Evolutionary conservation across 2,113 vertebrate species (phyloP), one percentile per base, ranked within the genome.

Genomic region (Marcusenius ussheri): DNA sequence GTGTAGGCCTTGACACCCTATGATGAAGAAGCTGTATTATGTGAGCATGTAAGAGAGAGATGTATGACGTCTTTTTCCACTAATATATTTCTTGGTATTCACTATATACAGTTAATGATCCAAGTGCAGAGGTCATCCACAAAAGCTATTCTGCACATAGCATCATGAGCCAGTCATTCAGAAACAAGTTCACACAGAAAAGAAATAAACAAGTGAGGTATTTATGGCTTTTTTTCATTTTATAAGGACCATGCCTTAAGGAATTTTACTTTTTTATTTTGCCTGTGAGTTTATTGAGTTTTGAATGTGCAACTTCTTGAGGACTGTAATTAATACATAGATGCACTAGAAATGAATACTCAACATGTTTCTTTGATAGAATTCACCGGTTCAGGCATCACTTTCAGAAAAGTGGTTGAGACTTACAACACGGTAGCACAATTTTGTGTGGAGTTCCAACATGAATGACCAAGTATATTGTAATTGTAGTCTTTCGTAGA

Each of bases 201-300:
- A 31, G 10, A 70, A 70, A 70, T 31, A 62, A 2, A 66, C 62
- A 27, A 27, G 62, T 31, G 62, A 31, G 42, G 49, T 83, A 45
- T 89, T 88, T 89, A 39, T 89, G 74, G 21, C 10, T 21, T 10
- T 53, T 47, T 80, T 88, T 80, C 31, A 35, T 88, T 87, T 88
- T 51, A 88, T 46, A 19, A 90, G 21, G 46, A 88, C 31, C 50
- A 90, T 90, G 85, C 62, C 66, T 88, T 80, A 80, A 53, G 1
- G 5, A 9, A 49, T 70, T n/a, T 90, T 4, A n/a, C 31, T 90
- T 90, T 77, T 62, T 24, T 51, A 70, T 80, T 88, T 80, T 88
- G 31, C 56, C 4, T 80, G 10, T 87, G 7, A 70, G 17, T 88
- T 87, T 90, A 66, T 87, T 49, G 51, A 58, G 19, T n/a, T 89